Evolutionary conservation across 2,113 vertebrate genomes (phyloP).

Genomic region (Coryphaenoides rupestris): DNA sequence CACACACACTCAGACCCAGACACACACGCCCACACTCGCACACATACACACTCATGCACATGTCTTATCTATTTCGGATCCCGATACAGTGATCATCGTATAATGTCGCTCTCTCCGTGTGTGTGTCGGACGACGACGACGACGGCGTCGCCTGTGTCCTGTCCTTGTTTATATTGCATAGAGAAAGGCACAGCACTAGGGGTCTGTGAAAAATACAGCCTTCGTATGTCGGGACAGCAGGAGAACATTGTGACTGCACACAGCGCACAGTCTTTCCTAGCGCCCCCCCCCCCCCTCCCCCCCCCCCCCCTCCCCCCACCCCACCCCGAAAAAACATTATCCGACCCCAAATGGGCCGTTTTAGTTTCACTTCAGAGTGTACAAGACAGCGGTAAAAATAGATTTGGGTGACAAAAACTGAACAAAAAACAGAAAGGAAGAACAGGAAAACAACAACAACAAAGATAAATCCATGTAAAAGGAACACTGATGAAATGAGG

Average conservation of each 20-base stretch:
- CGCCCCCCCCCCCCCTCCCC: slow-evolving; percentile 1
- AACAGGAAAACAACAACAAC: too few species aligned
- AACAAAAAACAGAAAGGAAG: slow-evolving; percentile 9
- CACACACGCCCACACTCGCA: slow-evolving; percentile 36
- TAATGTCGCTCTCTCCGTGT: slow-evolving; percentile 48
- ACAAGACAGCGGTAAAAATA: slow-evolving; percentile 49
- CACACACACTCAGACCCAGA: too few species aligned
- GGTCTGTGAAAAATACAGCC: slow-evolving; percentile 88
- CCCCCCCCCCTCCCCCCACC: not conserved
- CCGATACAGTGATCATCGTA: slow-evolving; percentile 84
- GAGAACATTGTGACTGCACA: slow-evolving; percentile 31
- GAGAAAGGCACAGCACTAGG: slow-evolving; percentile 99
- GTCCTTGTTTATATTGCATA: slow-evolving; percentile 88
- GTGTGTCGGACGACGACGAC: too few species aligned
- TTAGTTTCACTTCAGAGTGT: not conserved
- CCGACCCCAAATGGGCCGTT: slow-evolving; percentile 6
- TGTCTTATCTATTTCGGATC: slow-evolving; percentile 75
- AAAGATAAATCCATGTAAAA: too few species aligned
- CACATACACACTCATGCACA: slow-evolving; percentile 53
- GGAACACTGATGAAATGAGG: slow-evolving; percentile 1
- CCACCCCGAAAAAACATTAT: not conserved
- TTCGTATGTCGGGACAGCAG: slow-evolving; percentile 45
- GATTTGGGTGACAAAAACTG: slow-evolving; percentile 59
- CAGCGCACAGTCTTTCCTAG: slow-evolving; percentile 22
- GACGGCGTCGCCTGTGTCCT: slow-evolving; percentile 81